Percentiles rank a stretch among this genome's conserved stretches.
Evolutionary conservation across 2,113 vertebrate genomes (phyloP).

Genomic region (Mormoops blainvillei): DNA sequence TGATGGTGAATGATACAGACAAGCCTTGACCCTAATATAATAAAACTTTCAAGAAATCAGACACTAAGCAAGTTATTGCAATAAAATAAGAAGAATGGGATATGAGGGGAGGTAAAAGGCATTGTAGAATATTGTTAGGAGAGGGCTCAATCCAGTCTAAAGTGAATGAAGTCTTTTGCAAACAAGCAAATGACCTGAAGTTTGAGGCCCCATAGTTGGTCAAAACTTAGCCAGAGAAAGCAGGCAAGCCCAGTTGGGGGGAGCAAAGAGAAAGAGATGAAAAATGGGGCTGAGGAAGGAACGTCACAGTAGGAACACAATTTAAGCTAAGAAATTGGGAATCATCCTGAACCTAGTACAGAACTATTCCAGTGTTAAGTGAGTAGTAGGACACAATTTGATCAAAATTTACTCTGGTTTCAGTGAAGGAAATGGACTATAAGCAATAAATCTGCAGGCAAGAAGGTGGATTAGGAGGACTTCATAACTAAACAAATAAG

Average conservation of each 20-base stretch:
- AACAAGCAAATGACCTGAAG: neutral
- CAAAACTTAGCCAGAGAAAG: neutral
- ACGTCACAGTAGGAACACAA: rapidly evolving
- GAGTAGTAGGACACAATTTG: neutral
- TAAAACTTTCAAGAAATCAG: neutral
- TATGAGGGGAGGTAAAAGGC: rapidly evolving
- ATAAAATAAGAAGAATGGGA: neutral
- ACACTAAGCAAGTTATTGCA: neutral
- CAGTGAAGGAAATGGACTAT: neutral
- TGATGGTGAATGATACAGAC: neutral
- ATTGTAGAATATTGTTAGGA: neutral
- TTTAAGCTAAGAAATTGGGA: neutral
- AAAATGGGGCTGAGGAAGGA: too few relatives aligned
- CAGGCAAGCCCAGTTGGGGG: rapidly evolving
- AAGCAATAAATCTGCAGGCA: neutral
- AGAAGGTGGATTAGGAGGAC: neutral
- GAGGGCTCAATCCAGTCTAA: neutral
- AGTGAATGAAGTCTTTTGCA: neutral
- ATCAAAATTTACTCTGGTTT: neutral
- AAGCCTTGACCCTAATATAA: neutral
- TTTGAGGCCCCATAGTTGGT: neutral
- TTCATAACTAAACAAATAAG: neutral
- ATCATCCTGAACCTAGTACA: neutral
- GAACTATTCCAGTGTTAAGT: neutral
- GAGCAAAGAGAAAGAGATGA: rapidly evolving